Evolutionary conservation across 2,797 vertebrate species (phyloP).

Genomic region (Argyrosomus regius): DNA sequence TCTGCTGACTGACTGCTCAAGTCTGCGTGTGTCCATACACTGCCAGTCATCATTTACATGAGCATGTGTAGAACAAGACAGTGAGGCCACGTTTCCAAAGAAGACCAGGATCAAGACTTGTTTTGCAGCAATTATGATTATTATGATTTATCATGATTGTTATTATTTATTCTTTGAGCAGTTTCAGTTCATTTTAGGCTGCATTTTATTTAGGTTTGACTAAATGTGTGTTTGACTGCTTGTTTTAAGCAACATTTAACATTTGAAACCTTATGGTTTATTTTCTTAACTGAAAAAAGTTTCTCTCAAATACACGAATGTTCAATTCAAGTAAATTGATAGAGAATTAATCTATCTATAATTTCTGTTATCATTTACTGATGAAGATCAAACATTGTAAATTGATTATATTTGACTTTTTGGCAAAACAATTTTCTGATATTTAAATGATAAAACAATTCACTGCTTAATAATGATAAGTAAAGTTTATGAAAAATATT

Average conservation of each 20-base stretch:
- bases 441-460: background rate
- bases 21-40: background rate
- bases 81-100: background rate
- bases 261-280: background rate
- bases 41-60: background rate
- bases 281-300: background rate
- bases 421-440: background rate
- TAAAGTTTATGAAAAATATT: background rate
- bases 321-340: background rate
- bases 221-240: too few species aligned
- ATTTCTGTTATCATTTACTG: background rate
- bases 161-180: background rate
- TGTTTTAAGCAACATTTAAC: background rate
- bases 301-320: background rate
- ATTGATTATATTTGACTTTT: background rate
- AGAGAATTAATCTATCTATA: background rate
- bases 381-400: background rate
- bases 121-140: background rate
- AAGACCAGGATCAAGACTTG: background rate
- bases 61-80: background rate
- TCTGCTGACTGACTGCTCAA: constrained; percentile 47
- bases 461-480: background rate
- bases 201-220: background rate
- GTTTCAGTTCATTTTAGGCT: background rate
- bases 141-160: too few species aligned